These are phyloP conservation scores for Protomyctophum bolini DNA, from an alignment of 2,113 vertebrate species.

Conservation along the genomic window DNA sequence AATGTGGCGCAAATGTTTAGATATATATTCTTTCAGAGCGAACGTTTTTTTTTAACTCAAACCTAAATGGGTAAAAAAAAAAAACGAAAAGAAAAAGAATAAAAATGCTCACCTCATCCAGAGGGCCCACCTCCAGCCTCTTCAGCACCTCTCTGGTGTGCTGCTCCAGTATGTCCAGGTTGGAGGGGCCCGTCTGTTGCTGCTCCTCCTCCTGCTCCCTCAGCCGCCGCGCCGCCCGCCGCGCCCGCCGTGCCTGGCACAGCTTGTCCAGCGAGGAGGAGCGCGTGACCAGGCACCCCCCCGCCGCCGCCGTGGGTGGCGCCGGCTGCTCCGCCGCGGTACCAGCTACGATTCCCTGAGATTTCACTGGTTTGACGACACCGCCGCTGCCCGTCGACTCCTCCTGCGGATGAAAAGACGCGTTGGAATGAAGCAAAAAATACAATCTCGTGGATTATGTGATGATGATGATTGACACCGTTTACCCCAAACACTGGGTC, in stretches of 20 bases:
- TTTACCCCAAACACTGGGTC: too few species aligned
- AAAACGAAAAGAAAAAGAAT: too few species aligned
- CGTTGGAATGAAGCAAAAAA: too few species aligned
- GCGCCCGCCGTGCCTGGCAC: constrained; percentile 79
- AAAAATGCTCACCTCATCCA: constrained; percentile 83
- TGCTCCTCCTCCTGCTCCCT: constrained; percentile 84
- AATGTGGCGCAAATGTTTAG: too few species aligned
- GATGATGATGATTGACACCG: too few species aligned
- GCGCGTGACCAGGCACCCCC: constrained; percentile 82
- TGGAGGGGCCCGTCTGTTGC: constrained; percentile 74
- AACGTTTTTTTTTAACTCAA: too few species aligned
- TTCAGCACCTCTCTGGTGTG: constrained; percentile 94
- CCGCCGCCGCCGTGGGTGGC: too few species aligned
- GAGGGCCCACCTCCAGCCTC: constrained; percentile 90
- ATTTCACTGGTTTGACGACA: constrained; percentile 89
- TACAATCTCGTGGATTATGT: too few species aligned
- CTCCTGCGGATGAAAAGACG: constrained; percentile 79
- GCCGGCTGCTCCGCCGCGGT: too few species aligned
- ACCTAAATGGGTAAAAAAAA: too few species aligned
- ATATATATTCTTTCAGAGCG: too few species aligned
- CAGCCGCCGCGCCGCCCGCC: constrained; percentile 85
- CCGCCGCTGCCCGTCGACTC: constrained; percentile 78
- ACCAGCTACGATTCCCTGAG: constrained; percentile 85
- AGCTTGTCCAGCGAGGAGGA: constrained; percentile 85
- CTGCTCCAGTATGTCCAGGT: constrained; percentile 93